phyloP scores from a whole-genome alignment of 2,888 invertebrate species.

The Zaprionus bogoriensis region DNA sequence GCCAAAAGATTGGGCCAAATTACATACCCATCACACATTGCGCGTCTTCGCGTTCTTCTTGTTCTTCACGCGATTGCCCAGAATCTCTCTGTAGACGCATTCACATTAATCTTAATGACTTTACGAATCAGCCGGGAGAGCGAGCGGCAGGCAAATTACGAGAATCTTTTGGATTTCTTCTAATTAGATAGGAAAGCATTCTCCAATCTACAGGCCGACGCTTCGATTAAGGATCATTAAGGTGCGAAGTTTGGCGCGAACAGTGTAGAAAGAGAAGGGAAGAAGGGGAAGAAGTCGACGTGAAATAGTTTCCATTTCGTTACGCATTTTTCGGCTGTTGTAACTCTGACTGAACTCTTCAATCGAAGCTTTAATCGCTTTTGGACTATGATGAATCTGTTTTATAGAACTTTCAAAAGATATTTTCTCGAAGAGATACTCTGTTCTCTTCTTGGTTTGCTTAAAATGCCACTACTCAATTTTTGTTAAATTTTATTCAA shows the following conservation, averaged over 20 bases:
- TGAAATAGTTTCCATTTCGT: neutral
- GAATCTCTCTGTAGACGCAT: neutral
- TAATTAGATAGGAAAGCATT: neutral
- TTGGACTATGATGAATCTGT: no score
- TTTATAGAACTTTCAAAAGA: no score
- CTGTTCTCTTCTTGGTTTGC: no score
- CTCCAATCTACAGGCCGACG: no score
- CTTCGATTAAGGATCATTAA: neutral
- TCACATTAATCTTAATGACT: constrained; percentile 5
- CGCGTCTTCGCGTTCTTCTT: neutral
- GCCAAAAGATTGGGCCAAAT: constrained; percentile 43
- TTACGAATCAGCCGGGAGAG: neutral
- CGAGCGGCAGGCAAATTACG: neutral
- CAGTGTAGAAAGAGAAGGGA: neutral
- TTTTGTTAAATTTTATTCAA: no score
- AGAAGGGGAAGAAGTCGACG: neutral
- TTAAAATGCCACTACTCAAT: no score
- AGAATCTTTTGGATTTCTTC: neutral
- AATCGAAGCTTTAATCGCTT: no score
- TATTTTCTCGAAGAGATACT: no score
- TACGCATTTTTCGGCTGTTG: no score
- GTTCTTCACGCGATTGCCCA: neutral
- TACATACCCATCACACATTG: neutral
- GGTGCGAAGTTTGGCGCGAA: neutral
- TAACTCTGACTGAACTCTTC: no score